Evolutionary conservation across 2,888 invertebrate species (phyloP), one percentile per base, ranked within the genome.

Genomic region (Pseudeuparius sepicola): DNA sequence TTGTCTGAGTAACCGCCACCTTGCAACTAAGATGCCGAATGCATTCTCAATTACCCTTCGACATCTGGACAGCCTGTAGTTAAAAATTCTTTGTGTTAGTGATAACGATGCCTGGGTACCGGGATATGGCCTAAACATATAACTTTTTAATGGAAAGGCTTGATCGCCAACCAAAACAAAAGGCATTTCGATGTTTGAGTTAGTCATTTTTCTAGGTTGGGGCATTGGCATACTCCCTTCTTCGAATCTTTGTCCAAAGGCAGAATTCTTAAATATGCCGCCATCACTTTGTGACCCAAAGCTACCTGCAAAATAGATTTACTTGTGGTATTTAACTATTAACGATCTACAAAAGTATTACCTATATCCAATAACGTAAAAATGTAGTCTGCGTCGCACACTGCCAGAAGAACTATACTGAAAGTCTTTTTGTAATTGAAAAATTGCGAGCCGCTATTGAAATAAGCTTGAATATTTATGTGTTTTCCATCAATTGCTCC

Each of bases 281-380:
- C 52, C 51, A 42, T n/a, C n/a, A n/a, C n/a, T n/a, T n/a, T n/a
- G n/a, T n/a, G n/a, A n/a, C n/a, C n/a, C n/a, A n/a, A n/a, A 56
- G 54, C n/a, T n/a, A n/a, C n/a, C n/a, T n/a, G n/a, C n/a, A n/a
- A n/a, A n/a, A n/a, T n/a, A n/a, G n/a, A n/a, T n/a, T n/a, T n/a
- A n/a, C n/a, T n/a, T n/a, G n/a, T n/a, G n/a, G n/a, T n/a, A n/a
- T n/a, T n/a, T n/a, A n/a, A n/a, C n/a, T n/a, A n/a, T n/a, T n/a
- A n/a, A n/a, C n/a, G n/a, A n/a, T n/a, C n/a, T n/a, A n/a, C n/a
- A n/a, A n/a, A n/a, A n/a, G 45, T 51, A 51, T 39, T 50, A 46
- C 58, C 55, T 33, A 53, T 49, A 41, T 54, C 50, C 9, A 50
- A 45, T 23, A 47, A 39, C 18, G 48, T 43, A 48, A 59, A 58